phyloP scores from a whole-genome alignment of 2,113 vertebrate genomes.

The Willisornis vidua region DNA sequence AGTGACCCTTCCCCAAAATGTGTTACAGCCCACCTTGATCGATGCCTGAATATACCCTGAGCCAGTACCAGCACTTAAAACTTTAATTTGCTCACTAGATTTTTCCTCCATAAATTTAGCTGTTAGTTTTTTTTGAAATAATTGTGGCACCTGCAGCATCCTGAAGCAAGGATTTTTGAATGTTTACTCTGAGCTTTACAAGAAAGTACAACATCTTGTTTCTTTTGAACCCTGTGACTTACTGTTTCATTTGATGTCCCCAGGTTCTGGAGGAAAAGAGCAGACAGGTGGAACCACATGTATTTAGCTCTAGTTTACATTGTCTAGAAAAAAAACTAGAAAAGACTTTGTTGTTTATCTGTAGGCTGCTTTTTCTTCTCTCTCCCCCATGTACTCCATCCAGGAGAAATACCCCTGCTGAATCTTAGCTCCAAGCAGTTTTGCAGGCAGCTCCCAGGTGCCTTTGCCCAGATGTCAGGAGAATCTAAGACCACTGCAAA shows the following conservation, averaged over 20 bases:
- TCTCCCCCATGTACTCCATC: background rate
- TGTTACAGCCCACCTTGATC: background rate
- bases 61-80: background rate
- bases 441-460: background rate
- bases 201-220: background rate
- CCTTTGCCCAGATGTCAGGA: background rate
- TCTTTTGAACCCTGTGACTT: background rate
- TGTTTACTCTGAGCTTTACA: background rate
- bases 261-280: background rate
- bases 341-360: background rate
- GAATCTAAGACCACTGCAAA: background rate
- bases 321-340: background rate
- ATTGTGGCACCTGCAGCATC: background rate
- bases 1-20: background rate
- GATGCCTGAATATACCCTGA: background rate
- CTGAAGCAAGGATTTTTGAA: background rate
- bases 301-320: background rate
- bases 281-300: background rate
- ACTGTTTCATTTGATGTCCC: background rate
- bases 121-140: background rate
- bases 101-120: background rate
- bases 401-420: background rate
- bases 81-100: background rate
- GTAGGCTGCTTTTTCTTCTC: background rate
- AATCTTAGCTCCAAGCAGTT: background rate